Base-by-base conservation (phyloP, 2,888 invertebrate species). In the Germaria angustata region DNA sequence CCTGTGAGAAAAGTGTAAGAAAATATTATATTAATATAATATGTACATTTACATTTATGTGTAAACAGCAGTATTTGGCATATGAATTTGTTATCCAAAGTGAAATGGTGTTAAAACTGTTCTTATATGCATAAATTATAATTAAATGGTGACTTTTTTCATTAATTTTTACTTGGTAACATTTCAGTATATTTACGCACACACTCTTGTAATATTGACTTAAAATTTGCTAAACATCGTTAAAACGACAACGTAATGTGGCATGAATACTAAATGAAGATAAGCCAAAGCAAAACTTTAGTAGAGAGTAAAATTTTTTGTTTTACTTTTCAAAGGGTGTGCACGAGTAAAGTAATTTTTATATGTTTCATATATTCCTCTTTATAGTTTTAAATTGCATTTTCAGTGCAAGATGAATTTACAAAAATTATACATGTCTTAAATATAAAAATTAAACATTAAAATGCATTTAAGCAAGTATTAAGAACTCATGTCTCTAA, bases 91-190 rank as follows among this genome's bases (percentile, higher is more conserved):
- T 28, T 53, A 28, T 28, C 15, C 65, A 84, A 81, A 84, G 84
- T 81, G 84, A 84, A 84, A 84, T 84, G 81, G 77, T 63, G 59
- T 69, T 68, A 57, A 78, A 80, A 55, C 51, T 71, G 46, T 77
- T 68, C 46, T 71, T 44, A 41, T 78, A 63, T 69, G 69, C 65
- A 73, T 65, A 61, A 63, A 81, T 75, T 79, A 53, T 81, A 81
- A 75, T 81, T 75, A 61, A 81, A 75, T 72, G 73, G 71, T 71
- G 51, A 68, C 34, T 78, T 78, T 65, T 66, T 78, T 69, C 41
- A 68, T 78, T 73, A 53, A 71, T 41, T 65, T 76, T 76, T 44
- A 76, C 39, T 69, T 69, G 53, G n/a, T 17, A 55, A 44, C 68
- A 55, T 68, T 68, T 59, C n/a, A 41, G 34, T 22, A 46, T 6